Conservation (phyloP, 2,888 invertebrate species). For the Aphodius granarius region DNA sequence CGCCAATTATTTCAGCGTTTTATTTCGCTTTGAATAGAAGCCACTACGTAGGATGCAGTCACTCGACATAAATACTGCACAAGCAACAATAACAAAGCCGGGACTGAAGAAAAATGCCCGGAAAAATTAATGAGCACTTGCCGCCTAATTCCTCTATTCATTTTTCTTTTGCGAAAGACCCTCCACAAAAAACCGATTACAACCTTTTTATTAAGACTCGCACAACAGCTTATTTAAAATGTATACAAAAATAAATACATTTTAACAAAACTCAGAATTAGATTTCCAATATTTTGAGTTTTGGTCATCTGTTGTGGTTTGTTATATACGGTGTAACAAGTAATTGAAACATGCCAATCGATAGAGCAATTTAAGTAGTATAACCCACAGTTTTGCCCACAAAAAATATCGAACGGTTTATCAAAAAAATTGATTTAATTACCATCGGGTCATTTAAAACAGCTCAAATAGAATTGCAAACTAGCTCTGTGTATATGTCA, state of each 20-base stretch:
- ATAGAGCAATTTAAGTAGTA: too few relatives aligned
- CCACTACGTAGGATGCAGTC: background rate
- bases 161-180: background rate
- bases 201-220: background rate
- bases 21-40: background rate
- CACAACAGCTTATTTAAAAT: constrained; percentile 2
- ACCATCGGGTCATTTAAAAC: too few relatives aligned
- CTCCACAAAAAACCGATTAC: constrained; percentile 2
- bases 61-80: constrained; percentile 5
- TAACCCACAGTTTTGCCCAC: too few relatives aligned
- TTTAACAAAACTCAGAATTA: background rate
- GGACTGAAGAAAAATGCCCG: background rate
- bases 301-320: too few relatives aligned
- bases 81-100: background rate
- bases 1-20: background rate
- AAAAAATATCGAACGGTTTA: too few relatives aligned
- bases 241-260: constrained; percentile 11
- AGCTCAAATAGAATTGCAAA: too few relatives aligned
- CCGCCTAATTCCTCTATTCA: constrained; percentile 1
- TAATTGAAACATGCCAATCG: too few relatives aligned
- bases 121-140: constrained; percentile 11
- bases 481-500: too few relatives aligned
- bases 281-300: too few relatives aligned
- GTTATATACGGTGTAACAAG: too few relatives aligned
- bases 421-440: too few relatives aligned